Evolutionary conservation across 2,888 invertebrate genomes (phyloP), one percentile per base, ranked within the genome.

Genomic region (Pycnomerus fuliginosus): DNA sequence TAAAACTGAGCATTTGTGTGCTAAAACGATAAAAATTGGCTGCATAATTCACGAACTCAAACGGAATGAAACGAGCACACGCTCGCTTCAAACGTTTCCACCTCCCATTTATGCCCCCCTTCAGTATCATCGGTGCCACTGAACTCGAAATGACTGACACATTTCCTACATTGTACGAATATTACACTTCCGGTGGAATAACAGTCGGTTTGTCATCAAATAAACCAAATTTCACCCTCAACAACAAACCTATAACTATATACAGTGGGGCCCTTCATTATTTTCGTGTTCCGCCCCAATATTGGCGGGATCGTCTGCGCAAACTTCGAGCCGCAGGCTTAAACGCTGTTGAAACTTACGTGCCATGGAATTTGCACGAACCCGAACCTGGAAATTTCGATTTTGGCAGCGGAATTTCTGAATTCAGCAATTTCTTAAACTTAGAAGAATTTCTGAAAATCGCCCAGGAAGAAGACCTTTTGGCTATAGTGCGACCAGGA

Each of bases 291-390:
- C 89, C 88, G 2, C 80, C 80, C 16, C 77, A 75, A 8, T 85
- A 85, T 61, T 94, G 93, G 94, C 76, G 83, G 32, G 85, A 90
- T 46, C 79, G 90, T 39, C 70, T 94, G 44, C 74, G 79, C 34
- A 88, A 89, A 65, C 73, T 90, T 58, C 78, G 84, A 62, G 86
- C 87, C 1, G 89, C 87, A 13, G 96, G 96, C 1, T 76, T 94
- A 8, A 93, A 94, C 71, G 80, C 90, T 1, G 82, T 95, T 0
- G 83, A 90, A 50, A 91, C 90, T 3, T 69, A 95, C 66, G 84
- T 94, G 0, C 89, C 91, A 65, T 87, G 96, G 95, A 90, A 88
- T 52, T 76, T 83, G 41, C 95, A 96, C 68, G 90, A 95, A 71
- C 85, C 87, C 0, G 76, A 80, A 44, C 28, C 20, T 16, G 47